These are phyloP conservation scores for Hydropsyche tenuis DNA, from an alignment of 1,140 invertebrate genomes.

Conservation along the genomic window DNA sequence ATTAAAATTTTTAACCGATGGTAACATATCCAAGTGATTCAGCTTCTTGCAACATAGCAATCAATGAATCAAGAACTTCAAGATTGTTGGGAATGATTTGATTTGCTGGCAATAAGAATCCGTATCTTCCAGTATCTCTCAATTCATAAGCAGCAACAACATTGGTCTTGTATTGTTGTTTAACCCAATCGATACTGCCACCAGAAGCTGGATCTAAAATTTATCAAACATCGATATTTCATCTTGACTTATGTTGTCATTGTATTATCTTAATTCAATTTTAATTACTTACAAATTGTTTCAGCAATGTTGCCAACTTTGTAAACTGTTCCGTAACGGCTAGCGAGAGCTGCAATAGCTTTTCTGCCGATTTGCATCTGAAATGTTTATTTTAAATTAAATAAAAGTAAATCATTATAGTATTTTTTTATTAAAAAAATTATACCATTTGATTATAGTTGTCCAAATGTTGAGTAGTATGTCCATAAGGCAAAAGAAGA, in stretches of 20 bases:
- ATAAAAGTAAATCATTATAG: slow-evolving; percentile 17
- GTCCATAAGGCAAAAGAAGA: slow-evolving; percentile 66
- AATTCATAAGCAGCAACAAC: slow-evolving; percentile 59
- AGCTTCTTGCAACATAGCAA: slow-evolving; percentile 67
- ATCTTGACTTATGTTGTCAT: too few species aligned
- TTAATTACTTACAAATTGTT: slow-evolving; percentile 62
- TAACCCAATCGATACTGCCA: slow-evolving; percentile 66
- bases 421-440: slow-evolving; percentile 25
- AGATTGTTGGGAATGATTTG: slow-evolving; percentile 76
- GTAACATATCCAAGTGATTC: slow-evolving; percentile 56
- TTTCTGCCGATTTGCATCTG: slow-evolving; percentile 64
- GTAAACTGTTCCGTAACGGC: slow-evolving; percentile 60
- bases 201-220: slow-evolving; percentile 57
- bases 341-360: slow-evolving; percentile 60
- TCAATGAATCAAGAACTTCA: slow-evolving; percentile 71
- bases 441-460: slow-evolving; percentile 68
- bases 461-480: slow-evolving; percentile 59
- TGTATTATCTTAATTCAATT: too few species aligned
- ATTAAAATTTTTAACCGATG: background rate
- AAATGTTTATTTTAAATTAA: slow-evolving; percentile 22
- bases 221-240: too few species aligned
- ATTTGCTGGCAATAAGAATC: slow-evolving; percentile 78
- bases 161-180: slow-evolving; percentile 59
- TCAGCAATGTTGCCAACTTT: slow-evolving; percentile 64
- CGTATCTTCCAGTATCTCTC: slow-evolving; percentile 64